Evolutionary conservation across 2,888 invertebrate genomes (phyloP), one percentile per base, ranked within the genome.

Genomic region (Andrena dorsata): DNA sequence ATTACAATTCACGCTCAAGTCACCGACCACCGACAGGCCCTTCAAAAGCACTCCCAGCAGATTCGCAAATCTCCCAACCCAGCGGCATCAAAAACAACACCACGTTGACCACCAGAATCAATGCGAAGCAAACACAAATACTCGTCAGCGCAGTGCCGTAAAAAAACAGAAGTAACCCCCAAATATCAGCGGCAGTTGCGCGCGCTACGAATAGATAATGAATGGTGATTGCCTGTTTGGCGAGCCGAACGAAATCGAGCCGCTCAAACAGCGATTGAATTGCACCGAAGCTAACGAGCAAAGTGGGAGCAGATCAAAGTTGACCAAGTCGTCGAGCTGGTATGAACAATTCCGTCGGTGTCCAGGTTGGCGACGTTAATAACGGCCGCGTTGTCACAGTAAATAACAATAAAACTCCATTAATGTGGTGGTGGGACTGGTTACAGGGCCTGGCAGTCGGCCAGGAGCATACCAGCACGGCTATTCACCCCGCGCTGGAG

Each of bases 371-470:
- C 32, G 56, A 72, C 87, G 88, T 88, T 88, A 88, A 88, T 88
- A 86, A 87, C 84, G 68, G 66, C n/a, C 76, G 7, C 83, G 86
- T 86, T 83, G 82, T 86, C 91, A 89, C 91, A 89, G 91, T 93
- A 93, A 93, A 93, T 93, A 93, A 93, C 93, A 93, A 93, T 93
- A 93, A 93, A 93, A 93, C 91, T 93, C 91, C 91, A 93, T 93
- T 92, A 93, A 92, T 92, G 93, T 88, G 90, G 92, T 91, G 91
- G 91, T 87, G 87, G 89, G 88, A 89, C 91, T 91, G 91, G 92
- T 90, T 92, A 90, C 89, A 85, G 87, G 83, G 84, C 73, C 88
- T 92, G 91, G 90, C 92, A 80, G 81, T 75, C 80, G 65, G 92
- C 92, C 92, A 93, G 90, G 79, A 87, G 89, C 91, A 89, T 91